These are phyloP conservation scores for Eulacestoma nigropectus DNA, from an alignment of 2,113 vertebrate species.

Conservation along the genomic window DNA sequence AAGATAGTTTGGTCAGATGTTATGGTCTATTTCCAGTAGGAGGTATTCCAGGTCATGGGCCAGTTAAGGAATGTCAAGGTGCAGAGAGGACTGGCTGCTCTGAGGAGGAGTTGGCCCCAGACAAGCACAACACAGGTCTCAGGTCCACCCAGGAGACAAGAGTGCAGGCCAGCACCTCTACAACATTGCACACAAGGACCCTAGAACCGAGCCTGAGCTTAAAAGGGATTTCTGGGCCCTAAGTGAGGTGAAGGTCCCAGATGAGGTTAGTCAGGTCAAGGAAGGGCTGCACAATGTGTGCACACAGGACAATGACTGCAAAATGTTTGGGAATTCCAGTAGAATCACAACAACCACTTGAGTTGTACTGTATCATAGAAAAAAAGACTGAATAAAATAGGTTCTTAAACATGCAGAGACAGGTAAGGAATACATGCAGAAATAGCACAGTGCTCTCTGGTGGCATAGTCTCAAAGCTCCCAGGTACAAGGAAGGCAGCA, in stretches of 20 bases:
- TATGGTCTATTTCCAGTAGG: neutral
- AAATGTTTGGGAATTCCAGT: neutral
- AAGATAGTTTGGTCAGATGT: neutral
- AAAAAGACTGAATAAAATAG: neutral
- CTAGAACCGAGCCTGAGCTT: neutral
- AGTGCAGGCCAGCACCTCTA: neutral
- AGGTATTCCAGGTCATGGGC: neutral
- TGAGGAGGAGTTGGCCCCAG: neutral
- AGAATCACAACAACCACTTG: neutral
- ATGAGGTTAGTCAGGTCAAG: neutral
- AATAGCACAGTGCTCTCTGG: slow-evolving; percentile 10
- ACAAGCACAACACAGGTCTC: neutral
- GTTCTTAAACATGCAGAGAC: neutral
- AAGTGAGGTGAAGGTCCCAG: neutral
- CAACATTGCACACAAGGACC: neutral
- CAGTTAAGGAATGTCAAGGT: neutral
- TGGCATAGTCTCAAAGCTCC: neutral
- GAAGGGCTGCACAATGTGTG: neutral
- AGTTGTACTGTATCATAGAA: neutral
- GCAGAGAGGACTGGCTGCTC: neutral
- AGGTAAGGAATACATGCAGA: neutral
- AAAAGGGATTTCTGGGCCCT: neutral
- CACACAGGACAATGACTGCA: neutral
- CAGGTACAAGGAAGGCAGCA: neutral
- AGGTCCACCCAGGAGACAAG: neutral